Percentiles rank a stretch among this genome's conserved stretches.
Conservation (phyloP, 2,888 invertebrate genomes). For the Andrena fulva region DNA sequence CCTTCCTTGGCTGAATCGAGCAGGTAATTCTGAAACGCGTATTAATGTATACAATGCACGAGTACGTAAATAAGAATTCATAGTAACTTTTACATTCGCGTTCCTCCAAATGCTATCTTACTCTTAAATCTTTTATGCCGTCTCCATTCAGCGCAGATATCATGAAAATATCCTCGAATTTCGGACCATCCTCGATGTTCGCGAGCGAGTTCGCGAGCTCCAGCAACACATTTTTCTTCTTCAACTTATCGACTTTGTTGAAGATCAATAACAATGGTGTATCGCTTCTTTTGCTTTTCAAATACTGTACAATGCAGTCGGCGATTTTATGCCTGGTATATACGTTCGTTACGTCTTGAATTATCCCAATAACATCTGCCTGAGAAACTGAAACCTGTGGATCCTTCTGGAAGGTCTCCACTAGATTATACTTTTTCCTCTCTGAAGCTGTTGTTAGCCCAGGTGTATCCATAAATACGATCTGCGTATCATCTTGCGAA, state of each 20-base stretch:
- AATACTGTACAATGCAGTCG: conserved; percentile 88
- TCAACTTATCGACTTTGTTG: conserved; percentile 93
- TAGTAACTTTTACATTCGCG: neutral
- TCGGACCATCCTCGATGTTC: conserved; percentile 88
- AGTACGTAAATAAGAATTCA: neutral
- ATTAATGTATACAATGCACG: conserved; percentile 3
- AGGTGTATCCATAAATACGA: conserved; percentile 97
- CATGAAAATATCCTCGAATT: conserved; percentile 95
- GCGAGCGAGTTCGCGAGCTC: conserved; percentile 90
- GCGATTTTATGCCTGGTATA: conserved; percentile 90
- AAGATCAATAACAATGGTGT: conserved; percentile 92
- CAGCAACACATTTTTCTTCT: conserved; percentile 89
- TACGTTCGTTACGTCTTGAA: conserved; percentile 93
- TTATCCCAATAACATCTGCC: conserved; percentile 93
- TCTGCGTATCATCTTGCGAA: conserved; percentile 92
- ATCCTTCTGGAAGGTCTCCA: conserved; percentile 87
- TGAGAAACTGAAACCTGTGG: conserved; percentile 87
- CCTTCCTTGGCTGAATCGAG: conserved; percentile 88
- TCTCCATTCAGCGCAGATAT: conserved; percentile 93
- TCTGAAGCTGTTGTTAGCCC: conserved; percentile 92
- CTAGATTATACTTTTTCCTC: conserved; percentile 87
- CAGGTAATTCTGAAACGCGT: conserved; percentile 88
- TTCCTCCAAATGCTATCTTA: conserved; percentile 77
- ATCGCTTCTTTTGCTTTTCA: conserved; percentile 85
- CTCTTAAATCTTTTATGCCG: conserved; percentile 91